Conservation (phyloP, 2,797 vertebrate genomes). For the Zenarchopterus dispar region DNA sequence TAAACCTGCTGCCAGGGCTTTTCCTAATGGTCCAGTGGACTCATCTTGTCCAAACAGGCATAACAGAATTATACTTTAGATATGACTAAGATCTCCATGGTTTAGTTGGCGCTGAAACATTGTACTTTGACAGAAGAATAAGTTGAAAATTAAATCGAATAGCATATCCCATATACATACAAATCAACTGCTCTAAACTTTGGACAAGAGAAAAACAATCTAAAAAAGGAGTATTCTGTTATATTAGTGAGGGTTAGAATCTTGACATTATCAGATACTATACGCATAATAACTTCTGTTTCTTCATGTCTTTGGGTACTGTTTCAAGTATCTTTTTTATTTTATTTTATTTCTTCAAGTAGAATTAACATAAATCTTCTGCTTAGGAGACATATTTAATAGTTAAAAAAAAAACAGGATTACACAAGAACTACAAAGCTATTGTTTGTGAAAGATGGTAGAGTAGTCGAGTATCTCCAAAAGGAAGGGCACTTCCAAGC, state of each 20-base stretch:
- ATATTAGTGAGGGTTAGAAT: slow-evolving; percentile 13
- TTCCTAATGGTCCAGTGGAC: slow-evolving; percentile 59
- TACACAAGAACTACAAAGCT: background rate
- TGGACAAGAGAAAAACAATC: background rate
- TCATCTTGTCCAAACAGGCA: slow-evolving; percentile 56
- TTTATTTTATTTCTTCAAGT: background rate
- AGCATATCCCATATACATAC: slow-evolving; percentile 31
- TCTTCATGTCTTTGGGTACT: background rate
- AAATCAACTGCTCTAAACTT: slow-evolving; percentile 32
- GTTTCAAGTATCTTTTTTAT: background rate
- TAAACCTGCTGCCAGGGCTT: slow-evolving; percentile 57
- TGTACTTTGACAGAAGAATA: slow-evolving; percentile 23
- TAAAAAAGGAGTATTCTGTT: slow-evolving; percentile 8
- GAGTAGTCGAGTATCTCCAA: background rate
- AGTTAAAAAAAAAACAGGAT: background rate
- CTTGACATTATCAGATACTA: background rate
- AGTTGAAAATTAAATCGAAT: slow-evolving; percentile 37
- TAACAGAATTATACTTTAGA: slow-evolving; percentile 53
- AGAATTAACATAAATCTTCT: background rate
- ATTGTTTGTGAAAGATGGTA: background rate
- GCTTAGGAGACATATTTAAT: background rate
- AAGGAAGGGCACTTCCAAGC: background rate
- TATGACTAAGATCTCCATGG: slow-evolving; percentile 51
- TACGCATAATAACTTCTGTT: background rate
- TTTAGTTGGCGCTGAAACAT: slow-evolving; percentile 38